Evolutionary conservation across 2,113 vertebrate species (phyloP).

Genomic region (Candoia aspera): DNA sequence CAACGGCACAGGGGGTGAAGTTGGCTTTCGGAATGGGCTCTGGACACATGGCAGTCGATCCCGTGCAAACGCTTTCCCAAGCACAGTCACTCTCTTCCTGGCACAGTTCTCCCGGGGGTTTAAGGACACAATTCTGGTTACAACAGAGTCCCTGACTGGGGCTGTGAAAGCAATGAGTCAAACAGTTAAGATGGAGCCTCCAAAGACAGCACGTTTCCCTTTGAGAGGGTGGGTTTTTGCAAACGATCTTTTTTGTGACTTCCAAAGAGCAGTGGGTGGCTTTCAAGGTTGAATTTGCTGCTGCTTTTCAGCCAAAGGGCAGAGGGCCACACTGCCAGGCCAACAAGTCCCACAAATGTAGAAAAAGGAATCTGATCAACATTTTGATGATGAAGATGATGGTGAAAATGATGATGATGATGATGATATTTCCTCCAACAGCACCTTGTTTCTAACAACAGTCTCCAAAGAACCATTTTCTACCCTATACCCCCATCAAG

Average conservation of each 20-base stretch:
- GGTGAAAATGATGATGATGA: no score
- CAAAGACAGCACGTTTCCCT: no score
- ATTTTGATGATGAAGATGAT: no score
- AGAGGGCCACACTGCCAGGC: no score
- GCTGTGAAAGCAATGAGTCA: constrained; percentile 53
- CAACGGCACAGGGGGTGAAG: constrained; percentile 74
- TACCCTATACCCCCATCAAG: no score
- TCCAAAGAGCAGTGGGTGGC: no score
- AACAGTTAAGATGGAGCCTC: background rate
- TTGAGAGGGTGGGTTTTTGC: no score
- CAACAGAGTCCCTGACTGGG: constrained; percentile 83
- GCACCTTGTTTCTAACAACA: background rate
- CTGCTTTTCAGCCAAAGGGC: no score
- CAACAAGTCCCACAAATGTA: no score
- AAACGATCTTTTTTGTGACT: no score
- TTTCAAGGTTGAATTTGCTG: no score
- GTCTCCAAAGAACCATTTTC: background rate
- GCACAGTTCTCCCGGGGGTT: constrained; percentile 59
- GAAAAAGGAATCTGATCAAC: no score
- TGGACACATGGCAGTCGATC: constrained; percentile 69
- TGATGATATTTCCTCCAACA: background rate
- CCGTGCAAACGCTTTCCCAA: constrained; percentile 69
- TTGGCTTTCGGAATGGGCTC: constrained; percentile 68
- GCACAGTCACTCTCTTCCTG: constrained; percentile 76
- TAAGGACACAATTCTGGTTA: constrained; percentile 67